phyloP scores from a whole-genome alignment of 2,113 vertebrate genomes.

The Pachyramphus minor region DNA sequence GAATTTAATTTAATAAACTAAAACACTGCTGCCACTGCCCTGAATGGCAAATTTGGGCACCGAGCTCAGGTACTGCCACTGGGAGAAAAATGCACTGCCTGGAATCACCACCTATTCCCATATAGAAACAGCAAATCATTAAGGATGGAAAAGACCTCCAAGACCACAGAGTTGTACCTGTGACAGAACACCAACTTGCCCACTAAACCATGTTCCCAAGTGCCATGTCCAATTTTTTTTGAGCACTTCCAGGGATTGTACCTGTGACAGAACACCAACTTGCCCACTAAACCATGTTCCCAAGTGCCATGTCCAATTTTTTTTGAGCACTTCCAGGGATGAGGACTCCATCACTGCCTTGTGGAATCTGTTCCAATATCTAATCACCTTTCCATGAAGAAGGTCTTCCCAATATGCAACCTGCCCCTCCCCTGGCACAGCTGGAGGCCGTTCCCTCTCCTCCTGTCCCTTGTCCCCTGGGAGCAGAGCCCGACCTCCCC shows the following conservation, averaged over 20 bases:
- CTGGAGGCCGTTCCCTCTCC: background rate
- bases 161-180: background rate
- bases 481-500: background rate
- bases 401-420: background rate
- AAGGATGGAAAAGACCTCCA: background rate
- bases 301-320: too few species aligned
- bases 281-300: background rate
- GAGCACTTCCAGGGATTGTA: too few species aligned
- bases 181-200: background rate
- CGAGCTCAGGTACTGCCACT: background rate
- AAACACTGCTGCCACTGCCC: background rate
- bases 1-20: background rate
- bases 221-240: too few species aligned
- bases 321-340: background rate
- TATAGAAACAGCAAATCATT: fast-evolving
- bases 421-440: background rate
- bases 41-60: background rate
- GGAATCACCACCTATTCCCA: background rate
- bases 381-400: fast-evolving
- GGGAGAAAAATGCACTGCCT: fast-evolving
- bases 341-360: background rate
- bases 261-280: background rate
- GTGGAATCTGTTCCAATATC: background rate
- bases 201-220: background rate
- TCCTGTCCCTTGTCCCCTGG: background rate